phyloP scores from a whole-genome alignment of 23 tunicate genomes.

The Styela clava region DNA sequence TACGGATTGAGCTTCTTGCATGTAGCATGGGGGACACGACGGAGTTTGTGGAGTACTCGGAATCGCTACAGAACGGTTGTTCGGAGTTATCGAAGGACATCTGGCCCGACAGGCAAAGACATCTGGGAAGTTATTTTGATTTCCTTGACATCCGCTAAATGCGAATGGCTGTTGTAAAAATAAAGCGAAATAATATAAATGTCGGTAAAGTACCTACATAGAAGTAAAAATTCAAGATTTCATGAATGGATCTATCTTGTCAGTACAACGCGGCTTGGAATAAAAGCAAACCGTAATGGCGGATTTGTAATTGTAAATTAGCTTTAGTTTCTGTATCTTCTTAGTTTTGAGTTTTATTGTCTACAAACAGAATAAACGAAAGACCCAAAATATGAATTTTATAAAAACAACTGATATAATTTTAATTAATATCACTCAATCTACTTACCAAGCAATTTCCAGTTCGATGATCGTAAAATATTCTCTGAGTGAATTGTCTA shows the following conservation, averaged over 20 bases:
- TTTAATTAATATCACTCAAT: no score
- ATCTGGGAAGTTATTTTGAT: not conserved
- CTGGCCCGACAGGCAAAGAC: not conserved
- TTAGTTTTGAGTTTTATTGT: no score
- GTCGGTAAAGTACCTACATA: no score
- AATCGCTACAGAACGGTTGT: not conserved
- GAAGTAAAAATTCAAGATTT: no score
- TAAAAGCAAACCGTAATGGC: no score
- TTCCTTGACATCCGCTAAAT: constrained; percentile 7
- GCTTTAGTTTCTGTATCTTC: no score
- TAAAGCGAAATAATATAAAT: not conserved
- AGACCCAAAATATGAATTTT: no score
- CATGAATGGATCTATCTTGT: no score
- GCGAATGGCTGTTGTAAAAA: constrained; percentile 2
- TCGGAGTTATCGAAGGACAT: not conserved
- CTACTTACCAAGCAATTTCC: constrained; percentile 10
- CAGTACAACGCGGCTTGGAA: no score
- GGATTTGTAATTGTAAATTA: no score
- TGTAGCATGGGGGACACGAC: not conserved
- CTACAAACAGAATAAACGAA: no score
- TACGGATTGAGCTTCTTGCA: not conserved
- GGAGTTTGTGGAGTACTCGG: not conserved
- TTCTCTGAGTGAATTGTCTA: not conserved
- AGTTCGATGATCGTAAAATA: not conserved
- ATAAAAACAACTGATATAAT: no score